These are phyloP conservation scores for Sycobia sp. DNA, from an alignment of 1,140 invertebrate species.

Conservation along the genomic window DNA sequence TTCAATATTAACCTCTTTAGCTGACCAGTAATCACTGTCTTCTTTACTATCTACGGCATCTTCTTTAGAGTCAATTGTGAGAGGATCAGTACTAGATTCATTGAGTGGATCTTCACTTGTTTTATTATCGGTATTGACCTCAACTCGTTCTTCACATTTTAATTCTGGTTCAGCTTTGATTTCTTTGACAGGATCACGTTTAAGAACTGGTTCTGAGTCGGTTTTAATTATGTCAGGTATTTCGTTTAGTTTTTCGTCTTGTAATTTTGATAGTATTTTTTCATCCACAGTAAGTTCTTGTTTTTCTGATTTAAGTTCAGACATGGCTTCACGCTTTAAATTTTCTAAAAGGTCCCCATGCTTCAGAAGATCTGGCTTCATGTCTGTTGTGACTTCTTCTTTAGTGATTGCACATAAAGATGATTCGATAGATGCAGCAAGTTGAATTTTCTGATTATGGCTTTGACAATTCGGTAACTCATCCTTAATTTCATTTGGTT, in stretches of 20 bases:
- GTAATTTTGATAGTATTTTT: not conserved
- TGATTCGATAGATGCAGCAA: conserved; percentile 39
- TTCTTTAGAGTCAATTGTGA: conserved; percentile 47
- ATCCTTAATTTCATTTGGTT: not conserved
- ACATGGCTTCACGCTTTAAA: conserved; percentile 32
- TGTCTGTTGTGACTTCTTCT: not conserved
- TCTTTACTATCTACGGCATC: conserved; percentile 66
- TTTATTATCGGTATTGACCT: conserved; percentile 43
- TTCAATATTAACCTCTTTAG: conserved; percentile 78
- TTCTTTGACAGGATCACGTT: conserved; percentile 19
- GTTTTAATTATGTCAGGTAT: conserved; percentile 14
- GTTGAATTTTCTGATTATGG: too few species aligned
- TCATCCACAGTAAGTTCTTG: conserved; percentile 36
- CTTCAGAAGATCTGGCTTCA: conserved; percentile 11
- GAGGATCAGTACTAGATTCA: conserved; percentile 7
- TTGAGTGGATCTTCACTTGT: conserved; percentile 39
- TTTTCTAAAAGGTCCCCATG: conserved; percentile 35
- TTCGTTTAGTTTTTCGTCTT: conserved; percentile 3
- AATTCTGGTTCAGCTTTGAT: conserved; percentile 20
- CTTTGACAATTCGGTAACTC: not conserved
- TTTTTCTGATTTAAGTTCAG: conserved; percentile 30
- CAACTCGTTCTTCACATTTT: conserved; percentile 38
- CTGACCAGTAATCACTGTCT: conserved; percentile 77
- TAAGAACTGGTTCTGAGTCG: conserved; percentile 25
- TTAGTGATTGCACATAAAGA: conserved; percentile 32